Conservation (phyloP, 2,888 invertebrate genomes). For the Stegophylla sp. region DNA sequence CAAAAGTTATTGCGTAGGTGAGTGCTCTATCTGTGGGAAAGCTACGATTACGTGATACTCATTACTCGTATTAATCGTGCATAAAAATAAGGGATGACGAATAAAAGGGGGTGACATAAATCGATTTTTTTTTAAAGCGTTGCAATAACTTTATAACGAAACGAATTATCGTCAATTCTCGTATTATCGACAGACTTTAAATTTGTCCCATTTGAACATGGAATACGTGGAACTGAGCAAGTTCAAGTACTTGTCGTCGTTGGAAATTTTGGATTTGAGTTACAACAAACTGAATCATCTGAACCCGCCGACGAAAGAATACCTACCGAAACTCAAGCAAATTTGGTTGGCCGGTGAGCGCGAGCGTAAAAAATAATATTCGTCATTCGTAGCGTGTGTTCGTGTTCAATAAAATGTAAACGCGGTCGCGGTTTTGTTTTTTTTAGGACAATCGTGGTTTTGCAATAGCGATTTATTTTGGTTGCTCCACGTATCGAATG, state of each 20-base stretch:
- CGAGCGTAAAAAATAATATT: neutral
- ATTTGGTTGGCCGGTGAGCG: conserved; percentile 68
- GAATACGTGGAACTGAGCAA: conserved; percentile 62
- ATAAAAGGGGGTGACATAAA: too few relatives aligned
- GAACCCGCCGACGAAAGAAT: conserved; percentile 65
- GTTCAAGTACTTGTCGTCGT: conserved; percentile 66
- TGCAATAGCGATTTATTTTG: conserved; percentile 73
- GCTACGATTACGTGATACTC: too few relatives aligned
- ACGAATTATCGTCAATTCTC: neutral
- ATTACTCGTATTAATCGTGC: too few relatives aligned
- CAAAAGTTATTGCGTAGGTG: too few relatives aligned
- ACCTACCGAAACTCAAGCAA: conserved; percentile 65
- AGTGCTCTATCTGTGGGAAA: too few relatives aligned
- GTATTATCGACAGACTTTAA: conserved; percentile 63
- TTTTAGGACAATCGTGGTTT: conserved; percentile 74
- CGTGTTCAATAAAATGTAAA: neutral
- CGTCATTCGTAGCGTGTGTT: neutral
- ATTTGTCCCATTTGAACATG: conserved; percentile 64
- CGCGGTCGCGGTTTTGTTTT: neutral
- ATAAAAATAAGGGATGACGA: too few relatives aligned
- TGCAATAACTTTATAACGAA: neutral
- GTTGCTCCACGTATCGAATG: conserved; percentile 69
- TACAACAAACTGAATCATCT: conserved; percentile 68
- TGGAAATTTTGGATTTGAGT: conserved; percentile 69
- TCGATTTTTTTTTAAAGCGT: too few relatives aligned